Evolutionary conservation across 1,140 invertebrate species (phyloP).

Genomic region (Psilanteris sp.): DNA sequence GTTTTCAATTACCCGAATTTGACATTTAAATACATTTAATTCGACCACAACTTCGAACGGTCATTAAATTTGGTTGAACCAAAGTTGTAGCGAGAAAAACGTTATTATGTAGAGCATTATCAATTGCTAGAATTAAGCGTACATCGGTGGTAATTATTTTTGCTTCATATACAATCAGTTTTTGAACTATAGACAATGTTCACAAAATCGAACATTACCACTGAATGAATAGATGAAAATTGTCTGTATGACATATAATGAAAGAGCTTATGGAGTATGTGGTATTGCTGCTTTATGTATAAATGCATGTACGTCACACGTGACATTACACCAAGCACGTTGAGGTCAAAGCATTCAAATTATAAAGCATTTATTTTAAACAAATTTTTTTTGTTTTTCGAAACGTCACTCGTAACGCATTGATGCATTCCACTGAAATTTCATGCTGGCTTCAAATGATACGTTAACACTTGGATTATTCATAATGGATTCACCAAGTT

Average conservation of each 20-base stretch:
- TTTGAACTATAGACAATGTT: constrained; percentile 27
- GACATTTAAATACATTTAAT: neutral
- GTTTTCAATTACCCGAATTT: neutral
- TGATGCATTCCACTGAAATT: constrained; percentile 52
- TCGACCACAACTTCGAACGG: neutral
- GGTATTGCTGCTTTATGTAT: neutral
- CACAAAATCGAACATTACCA: constrained; percentile 40
- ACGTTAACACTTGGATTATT: constrained; percentile 51
- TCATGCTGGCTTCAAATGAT: constrained; percentile 57
- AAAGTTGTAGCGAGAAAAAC: constrained; percentile 5
- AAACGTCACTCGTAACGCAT: constrained; percentile 60
- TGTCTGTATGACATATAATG: constrained; percentile 30
- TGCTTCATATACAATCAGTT: constrained; percentile 16
- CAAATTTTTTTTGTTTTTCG: constrained; percentile 52
- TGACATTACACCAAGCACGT: constrained; percentile 53
- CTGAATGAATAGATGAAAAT: constrained; percentile 36
- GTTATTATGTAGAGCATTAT: neutral
- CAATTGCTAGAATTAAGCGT: constrained; percentile 8
- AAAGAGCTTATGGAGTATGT: constrained; percentile 14
- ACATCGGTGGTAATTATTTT: constrained; percentile 37
- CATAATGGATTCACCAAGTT: constrained; percentile 43
- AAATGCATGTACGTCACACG: constrained; percentile 31
- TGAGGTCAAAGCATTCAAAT: constrained; percentile 57
- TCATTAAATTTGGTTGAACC: neutral
- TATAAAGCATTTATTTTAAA: constrained; percentile 52